Conservation (phyloP, 2,797 vertebrate genomes). For the Falco concolor region DNA sequence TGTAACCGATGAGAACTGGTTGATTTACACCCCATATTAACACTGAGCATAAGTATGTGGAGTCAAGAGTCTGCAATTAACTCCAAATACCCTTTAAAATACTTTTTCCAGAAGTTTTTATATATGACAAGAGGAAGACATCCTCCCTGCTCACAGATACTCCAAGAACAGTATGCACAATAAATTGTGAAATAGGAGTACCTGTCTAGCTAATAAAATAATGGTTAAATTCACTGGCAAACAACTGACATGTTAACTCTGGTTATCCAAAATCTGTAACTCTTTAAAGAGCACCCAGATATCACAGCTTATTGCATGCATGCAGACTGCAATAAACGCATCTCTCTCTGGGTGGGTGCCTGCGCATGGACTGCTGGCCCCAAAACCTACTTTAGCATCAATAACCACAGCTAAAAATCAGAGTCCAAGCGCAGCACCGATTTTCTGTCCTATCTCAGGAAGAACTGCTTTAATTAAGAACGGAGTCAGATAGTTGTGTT, state of each 20-base stretch:
- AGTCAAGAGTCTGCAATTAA: background rate
- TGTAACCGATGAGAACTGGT: background rate
- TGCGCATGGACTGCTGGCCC: fast-evolving
- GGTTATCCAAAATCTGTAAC: background rate
- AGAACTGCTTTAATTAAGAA: constrained; percentile 1
- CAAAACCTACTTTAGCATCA: background rate
- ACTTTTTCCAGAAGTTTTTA: background rate
- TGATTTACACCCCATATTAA: background rate
- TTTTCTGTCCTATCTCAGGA: background rate
- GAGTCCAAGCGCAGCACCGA: background rate
- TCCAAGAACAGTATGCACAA: background rate
- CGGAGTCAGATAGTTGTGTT: background rate
- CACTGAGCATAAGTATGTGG: background rate
- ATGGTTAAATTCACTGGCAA: background rate
- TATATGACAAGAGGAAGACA: background rate
- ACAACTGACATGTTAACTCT: background rate
- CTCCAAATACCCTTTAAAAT: background rate
- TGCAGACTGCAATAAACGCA: background rate
- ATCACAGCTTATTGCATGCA: background rate
- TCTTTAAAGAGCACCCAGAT: background rate
- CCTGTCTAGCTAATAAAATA: background rate
- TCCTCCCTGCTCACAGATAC: background rate
- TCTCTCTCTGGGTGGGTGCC: background rate
- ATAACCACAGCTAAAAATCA: background rate
- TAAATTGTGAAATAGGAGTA: background rate